Evolutionary conservation across 2,113 vertebrate genomes (phyloP), one percentile per base, ranked within the genome.

Genomic region (Tragelaphus imberbis): DNA sequence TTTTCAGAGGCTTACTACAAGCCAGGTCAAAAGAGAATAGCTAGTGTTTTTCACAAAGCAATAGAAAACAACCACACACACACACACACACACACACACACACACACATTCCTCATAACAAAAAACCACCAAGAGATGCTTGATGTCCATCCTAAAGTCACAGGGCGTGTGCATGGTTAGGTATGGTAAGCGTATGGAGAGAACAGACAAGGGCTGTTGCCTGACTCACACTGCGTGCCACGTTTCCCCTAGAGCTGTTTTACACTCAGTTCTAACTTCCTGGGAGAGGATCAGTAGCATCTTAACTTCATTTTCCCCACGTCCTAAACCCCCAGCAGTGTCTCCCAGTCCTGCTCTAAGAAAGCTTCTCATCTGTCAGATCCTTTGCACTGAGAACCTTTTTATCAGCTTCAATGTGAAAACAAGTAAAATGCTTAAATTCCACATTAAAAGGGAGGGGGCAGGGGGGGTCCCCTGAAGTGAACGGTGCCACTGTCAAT

Each of bases 401-500:
- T 98, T 98, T 95, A 91, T 94, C 27, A 55, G 58, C 61, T 44
- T 27, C 94, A 92, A 92, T 88, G 88, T 90, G 82, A 94, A 90
- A 94, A 88, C 47, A 95, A 98, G 75, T 40, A 58, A 96, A 55
- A 85, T 84, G 30, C 95, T 93, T 77, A 82, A 97, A 81, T 94
- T 56, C 79, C 91, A 87, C 7, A 0, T 88, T 47, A 58, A 80
- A 79, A 30, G 3, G 4, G 36, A 40, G 51, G 16, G 30, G 65
- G 3, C 0, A 14, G 68, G 89, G 94, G 94, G 68, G 97, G 95
- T 61, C 25, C 25, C 94, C 84, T 95, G 56, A 51, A 68, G 47
- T 87, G 51, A 94, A 58, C 82, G 88, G 51, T 95, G 81, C 90
- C 98, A 89, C 96, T 98, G 98, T 98, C 98, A 81, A 99, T 98